Evolutionary conservation across 2,888 invertebrate species (phyloP).

Genomic region (Drosophila cracens): DNA sequence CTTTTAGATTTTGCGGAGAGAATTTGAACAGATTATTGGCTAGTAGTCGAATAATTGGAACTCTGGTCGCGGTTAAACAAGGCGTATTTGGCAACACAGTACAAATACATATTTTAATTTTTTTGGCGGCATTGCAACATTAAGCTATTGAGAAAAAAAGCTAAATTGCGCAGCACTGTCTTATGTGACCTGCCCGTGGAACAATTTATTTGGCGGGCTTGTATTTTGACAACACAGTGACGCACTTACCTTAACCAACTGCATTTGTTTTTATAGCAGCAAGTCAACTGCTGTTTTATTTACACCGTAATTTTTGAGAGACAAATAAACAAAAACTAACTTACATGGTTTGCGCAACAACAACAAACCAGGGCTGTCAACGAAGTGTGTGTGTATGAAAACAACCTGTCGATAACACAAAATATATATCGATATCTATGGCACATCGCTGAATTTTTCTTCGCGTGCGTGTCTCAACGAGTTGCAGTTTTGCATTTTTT

Average conservation of each 20-base stretch:
- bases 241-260: conserved; percentile 29
- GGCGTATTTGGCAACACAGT: background rate
- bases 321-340: background rate
- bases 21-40: background rate
- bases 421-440: conserved; percentile 14
- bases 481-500: conserved; percentile 26
- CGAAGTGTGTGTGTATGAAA: background rate
- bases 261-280: conserved; percentile 34
- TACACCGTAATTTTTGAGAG: background rate
- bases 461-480: conserved; percentile 53
- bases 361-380: conserved; percentile 32
- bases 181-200: background rate
- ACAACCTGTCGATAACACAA: conserved; percentile 28
- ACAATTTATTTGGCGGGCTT: background rate
- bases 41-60: background rate
- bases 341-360: conserved; percentile 27
- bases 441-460: conserved; percentile 48
- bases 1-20: background rate
- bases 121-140: conserved; percentile 3
- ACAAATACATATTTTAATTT: background rate
- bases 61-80: background rate
- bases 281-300: background rate
- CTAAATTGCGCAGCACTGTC: conserved; percentile 25
- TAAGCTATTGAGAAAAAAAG: conserved; percentile 2
- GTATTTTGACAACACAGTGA: background rate